phyloP scores from a whole-genome alignment of 2,888 invertebrate species.

The Noctua pronuba region DNA sequence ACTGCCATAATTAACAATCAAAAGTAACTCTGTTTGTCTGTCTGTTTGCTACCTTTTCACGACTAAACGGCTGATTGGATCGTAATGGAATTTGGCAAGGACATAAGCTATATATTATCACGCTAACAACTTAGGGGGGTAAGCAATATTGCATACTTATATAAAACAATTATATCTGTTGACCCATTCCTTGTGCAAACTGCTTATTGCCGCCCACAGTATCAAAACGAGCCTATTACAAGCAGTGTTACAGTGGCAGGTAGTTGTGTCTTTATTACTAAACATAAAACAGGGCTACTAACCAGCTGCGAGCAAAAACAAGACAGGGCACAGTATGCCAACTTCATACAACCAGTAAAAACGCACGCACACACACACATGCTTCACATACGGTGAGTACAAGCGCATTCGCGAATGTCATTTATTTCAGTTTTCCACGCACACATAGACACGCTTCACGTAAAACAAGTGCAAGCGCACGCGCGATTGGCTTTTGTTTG shows the following conservation, averaged over 20 bases:
- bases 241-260: slow-evolving; percentile 7
- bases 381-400: background rate
- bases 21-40: too few relatives aligned
- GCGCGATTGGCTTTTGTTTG: background rate
- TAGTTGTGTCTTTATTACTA: slow-evolving; percentile 32
- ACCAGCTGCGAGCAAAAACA: slow-evolving; percentile 8
- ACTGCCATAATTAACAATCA: background rate
- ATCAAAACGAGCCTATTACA: slow-evolving; percentile 22
- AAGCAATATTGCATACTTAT: too few relatives aligned
- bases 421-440: background rate
- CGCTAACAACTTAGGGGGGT: too few relatives aligned
- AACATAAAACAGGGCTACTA: slow-evolving; percentile 35
- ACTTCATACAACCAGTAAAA: background rate
- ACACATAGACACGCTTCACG: background rate
- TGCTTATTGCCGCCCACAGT: background rate
- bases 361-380: background rate
- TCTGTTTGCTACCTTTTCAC: too few relatives aligned
- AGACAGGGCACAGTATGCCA: background rate
- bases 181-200: slow-evolving; percentile 4
- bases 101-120: too few relatives aligned
- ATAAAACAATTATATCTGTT: background rate
- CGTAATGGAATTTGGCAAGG: too few relatives aligned
- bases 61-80: too few relatives aligned
- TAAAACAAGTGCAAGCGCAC: background rate
- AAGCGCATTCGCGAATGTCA: background rate